Conservation (phyloP, 2,113 vertebrate species). For the Picathartes gymnocephalus region DNA sequence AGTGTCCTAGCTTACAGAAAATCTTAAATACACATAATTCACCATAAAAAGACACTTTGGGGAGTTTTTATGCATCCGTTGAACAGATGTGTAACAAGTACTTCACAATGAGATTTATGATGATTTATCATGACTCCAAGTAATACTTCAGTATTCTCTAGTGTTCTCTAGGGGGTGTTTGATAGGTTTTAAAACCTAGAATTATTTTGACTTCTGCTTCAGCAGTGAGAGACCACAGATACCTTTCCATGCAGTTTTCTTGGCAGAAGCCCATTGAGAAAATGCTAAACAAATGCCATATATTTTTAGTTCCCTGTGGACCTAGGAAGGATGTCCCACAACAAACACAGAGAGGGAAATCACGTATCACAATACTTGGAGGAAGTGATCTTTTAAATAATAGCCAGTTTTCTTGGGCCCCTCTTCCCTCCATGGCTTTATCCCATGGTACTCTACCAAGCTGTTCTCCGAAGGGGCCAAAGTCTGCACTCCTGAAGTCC, state of each 20-base stretch:
- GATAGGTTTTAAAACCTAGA: not conserved
- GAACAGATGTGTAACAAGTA: not conserved
- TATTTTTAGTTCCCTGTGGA: not conserved
- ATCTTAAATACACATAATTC: not conserved
- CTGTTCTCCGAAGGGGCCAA: not conserved
- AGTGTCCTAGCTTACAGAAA: not conserved
- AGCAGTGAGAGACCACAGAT: not conserved
- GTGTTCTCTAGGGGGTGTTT: not conserved
- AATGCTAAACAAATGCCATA: not conserved
- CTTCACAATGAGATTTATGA: not conserved
- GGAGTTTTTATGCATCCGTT: not conserved
- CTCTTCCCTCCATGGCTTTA: not conserved
- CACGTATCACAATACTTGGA: not conserved
- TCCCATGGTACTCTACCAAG: not conserved
- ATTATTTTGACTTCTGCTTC: not conserved
- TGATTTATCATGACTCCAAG: not conserved
- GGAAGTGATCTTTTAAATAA: not conserved
- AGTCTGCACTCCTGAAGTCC: not conserved
- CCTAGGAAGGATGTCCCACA: not conserved
- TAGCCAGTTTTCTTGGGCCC: not conserved
- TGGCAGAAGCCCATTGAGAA: not conserved
- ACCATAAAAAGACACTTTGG: not conserved
- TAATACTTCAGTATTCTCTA: not conserved
- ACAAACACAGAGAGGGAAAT: not conserved
- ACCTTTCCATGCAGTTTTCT: not conserved